These are phyloP conservation scores for Centroberyx gerrardi DNA, from an alignment of 2,797 vertebrate species.

Conservation along the genomic window DNA sequence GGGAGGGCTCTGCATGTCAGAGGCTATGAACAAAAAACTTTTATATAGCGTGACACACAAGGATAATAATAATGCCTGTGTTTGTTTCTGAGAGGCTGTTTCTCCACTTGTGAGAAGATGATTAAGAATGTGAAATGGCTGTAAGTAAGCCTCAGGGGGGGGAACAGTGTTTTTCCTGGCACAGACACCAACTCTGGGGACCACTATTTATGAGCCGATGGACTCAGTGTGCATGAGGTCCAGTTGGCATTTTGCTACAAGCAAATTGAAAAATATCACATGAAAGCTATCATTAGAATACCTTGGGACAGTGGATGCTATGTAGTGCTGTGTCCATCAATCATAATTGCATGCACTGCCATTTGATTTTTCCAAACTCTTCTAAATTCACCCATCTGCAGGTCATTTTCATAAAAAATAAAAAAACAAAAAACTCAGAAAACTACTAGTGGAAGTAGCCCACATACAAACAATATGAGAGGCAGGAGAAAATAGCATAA, in stretches of 20 bases:
- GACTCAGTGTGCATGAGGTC: conserved; percentile 44
- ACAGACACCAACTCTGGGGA: conserved; percentile 54
- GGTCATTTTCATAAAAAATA: neutral
- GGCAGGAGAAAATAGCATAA: neutral
- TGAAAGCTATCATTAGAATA: conserved; percentile 51
- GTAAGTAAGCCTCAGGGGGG: conserved; percentile 40
- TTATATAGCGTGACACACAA: neutral
- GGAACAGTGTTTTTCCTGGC: conserved; percentile 68
- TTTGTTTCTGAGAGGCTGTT: conserved; percentile 7
- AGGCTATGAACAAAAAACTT: conserved; percentile 1
- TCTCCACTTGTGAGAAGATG: conserved; percentile 18
- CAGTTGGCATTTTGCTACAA: conserved; percentile 58
- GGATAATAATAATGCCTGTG: neutral
- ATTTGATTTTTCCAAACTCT: neutral
- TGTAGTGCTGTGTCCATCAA: conserved; percentile 19
- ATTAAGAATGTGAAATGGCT: conserved; percentile 47
- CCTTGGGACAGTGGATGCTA: conserved; percentile 25
- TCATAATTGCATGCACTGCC: neutral
- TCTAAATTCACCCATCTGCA: neutral
- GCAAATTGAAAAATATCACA: conserved; percentile 42
- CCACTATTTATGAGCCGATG: conserved; percentile 60
- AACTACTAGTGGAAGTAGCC: neutral
- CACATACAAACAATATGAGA: neutral
- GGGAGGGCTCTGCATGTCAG: neutral
- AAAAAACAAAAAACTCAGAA: neutral